Percentiles rank a stretch among this genome's conserved stretches.
These are phyloP conservation scores for Odontesthes bonariensis DNA, from an alignment of 2,113 vertebrate species.

Conservation along the genomic window DNA sequence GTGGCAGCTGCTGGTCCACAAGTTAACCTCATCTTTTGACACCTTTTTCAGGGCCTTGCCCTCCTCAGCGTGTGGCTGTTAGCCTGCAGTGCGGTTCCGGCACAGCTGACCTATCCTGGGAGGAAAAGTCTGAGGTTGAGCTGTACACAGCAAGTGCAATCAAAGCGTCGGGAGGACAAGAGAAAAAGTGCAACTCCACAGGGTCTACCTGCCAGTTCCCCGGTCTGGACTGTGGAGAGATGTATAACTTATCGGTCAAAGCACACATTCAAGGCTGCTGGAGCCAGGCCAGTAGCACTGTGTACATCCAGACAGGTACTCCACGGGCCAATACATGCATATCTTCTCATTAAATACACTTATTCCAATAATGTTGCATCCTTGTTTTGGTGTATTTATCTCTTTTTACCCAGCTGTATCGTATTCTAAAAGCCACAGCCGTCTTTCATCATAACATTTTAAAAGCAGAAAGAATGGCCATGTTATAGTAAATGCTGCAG, in stretches of 20 bases:
- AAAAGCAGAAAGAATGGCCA: too few relatives aligned
- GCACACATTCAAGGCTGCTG: conserved; percentile 60
- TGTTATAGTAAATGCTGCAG: too few relatives aligned
- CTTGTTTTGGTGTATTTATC: too few relatives aligned
- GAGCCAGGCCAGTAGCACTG: conserved; percentile 50
- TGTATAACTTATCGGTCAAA: conserved; percentile 72
- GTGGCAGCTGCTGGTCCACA: background rate
- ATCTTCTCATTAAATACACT: too few relatives aligned
- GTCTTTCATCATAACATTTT: too few relatives aligned
- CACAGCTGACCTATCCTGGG: conserved; percentile 72
- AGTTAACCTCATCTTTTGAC: background rate
- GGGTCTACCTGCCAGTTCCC: conserved; percentile 59
- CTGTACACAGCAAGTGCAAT: conserved; percentile 51
- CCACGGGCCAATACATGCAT: background rate
- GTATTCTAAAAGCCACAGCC: too few relatives aligned
- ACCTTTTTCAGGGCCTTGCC: conserved; percentile 69
- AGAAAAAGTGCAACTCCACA: conserved; percentile 52
- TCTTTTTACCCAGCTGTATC: too few relatives aligned
- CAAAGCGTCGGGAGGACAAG: conserved; percentile 36
- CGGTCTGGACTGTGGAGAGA: conserved; percentile 72
- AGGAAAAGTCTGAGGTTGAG: conserved; percentile 55
- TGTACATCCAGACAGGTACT: conserved; percentile 72
- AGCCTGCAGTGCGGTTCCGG: conserved; percentile 61
- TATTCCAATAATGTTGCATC: too few relatives aligned
- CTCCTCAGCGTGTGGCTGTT: conserved; percentile 61